Evolutionary conservation across 2,113 vertebrate species (phyloP), one percentile per base, ranked within the genome.

Genomic region (Proteles cristata): DNA sequence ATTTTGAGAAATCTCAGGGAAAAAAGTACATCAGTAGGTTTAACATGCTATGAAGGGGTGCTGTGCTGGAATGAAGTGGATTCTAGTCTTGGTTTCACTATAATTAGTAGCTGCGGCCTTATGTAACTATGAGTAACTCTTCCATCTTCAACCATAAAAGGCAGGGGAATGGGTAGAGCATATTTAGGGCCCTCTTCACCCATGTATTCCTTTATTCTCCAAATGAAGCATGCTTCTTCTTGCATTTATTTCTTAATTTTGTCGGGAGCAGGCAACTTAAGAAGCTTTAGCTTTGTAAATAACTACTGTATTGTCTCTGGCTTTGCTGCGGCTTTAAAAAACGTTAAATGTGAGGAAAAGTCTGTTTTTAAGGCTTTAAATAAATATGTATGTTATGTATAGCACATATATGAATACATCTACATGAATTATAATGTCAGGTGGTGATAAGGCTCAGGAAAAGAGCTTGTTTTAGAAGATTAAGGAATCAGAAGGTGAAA

Each of bases 171-270:
- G 8, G 85, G 5, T 12, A 73, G 17, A 82, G 12, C 76, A 2
- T 50, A 79, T 55, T 95, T 87, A 39, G 81, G 10, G 53, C 11
- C 7, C 8, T 68, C 39, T 76, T 89, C 9, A 69, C 5, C 11
- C 35, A 16, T 33, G 68, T 50, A 88, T 63, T 71, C 25, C 16
- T 74, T 96, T 25, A 80, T 71, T 90, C 21, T 19, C 11, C 45
- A 90, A 92, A 84, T 50, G 5, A 87, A 96, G 43, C 65, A 79
- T 23, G 31, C 6, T 50, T 28, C 6, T 69, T 80, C 25, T 92
- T 94, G 21, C 65, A 90, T 76, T n/a, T 81, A 71, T 84, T 95
- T 82, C 0, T 21, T 58, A 88, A 17, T 93, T 93, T 94, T 76
- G 5, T 66, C 48, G 5, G 53, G 4, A 81, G 71, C 1, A 85